Evolutionary conservation across 2,797 vertebrate genomes (phyloP).

Genomic region (Xenentodon cancila): DNA sequence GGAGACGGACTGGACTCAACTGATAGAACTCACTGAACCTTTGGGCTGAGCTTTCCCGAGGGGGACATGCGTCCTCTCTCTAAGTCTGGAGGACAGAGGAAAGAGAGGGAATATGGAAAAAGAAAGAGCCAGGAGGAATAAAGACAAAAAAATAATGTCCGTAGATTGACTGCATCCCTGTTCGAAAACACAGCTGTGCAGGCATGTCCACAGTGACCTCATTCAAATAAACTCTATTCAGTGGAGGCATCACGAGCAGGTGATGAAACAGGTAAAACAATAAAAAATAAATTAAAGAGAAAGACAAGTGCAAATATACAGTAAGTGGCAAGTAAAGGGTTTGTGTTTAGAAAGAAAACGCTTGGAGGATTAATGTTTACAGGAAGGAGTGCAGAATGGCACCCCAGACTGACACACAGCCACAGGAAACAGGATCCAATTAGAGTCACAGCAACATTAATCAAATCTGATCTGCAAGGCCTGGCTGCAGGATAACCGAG

Average conservation of each 20-base stretch:
- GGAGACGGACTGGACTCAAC: conserved; percentile 63
- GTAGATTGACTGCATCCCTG: background rate
- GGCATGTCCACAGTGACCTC: background rate
- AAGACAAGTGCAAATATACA: conserved; percentile 19
- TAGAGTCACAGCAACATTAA: conserved; percentile 73
- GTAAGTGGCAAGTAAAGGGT: background rate
- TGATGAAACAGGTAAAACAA: conserved; percentile 11
- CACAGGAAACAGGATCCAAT: conserved; percentile 72
- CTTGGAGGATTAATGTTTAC: conserved; percentile 32
- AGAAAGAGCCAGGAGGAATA: background rate
- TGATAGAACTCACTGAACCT: conserved; percentile 69
- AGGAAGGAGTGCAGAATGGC: conserved; percentile 53
- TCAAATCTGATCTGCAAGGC: conserved; percentile 74
- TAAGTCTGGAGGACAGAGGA: conserved; percentile 9
- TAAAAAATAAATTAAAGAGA: background rate
- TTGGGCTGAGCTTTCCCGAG: conserved; percentile 52
- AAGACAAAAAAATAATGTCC: conserved; percentile 4
- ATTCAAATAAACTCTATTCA: background rate
- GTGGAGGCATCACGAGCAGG: background rate
- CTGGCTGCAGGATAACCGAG: conserved; percentile 53
- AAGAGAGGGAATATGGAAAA: background rate
- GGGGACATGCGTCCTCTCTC: conserved; percentile 69
- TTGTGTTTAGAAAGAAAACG: conserved; percentile 8
- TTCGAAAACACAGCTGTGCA: conserved; percentile 9
- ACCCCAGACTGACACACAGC: conserved; percentile 68